Conservation (phyloP, 2,113 vertebrate genomes). For the Ellobius talpinus region DNA sequence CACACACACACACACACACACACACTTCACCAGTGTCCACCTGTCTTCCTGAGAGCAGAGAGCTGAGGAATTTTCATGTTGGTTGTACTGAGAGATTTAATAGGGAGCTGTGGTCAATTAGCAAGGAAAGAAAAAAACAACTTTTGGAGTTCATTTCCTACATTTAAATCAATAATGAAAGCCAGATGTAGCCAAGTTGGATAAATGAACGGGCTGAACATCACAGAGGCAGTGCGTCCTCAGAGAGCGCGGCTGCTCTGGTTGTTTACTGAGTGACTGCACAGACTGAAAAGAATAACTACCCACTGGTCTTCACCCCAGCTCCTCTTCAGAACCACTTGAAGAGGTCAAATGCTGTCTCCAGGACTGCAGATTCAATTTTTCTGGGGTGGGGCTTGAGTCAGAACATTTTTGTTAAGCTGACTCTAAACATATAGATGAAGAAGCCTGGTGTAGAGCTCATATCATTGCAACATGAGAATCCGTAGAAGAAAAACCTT, state of each 20-base stretch:
- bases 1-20: background rate
- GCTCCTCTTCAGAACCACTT: background rate
- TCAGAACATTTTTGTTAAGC: background rate
- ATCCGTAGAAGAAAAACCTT: background rate
- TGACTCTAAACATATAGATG: background rate
- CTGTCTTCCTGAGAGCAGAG: background rate
- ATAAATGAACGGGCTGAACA: background rate
- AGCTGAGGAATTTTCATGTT: background rate
- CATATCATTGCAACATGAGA: background rate
- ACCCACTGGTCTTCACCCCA: background rate
- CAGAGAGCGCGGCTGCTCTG: background rate
- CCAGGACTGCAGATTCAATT: background rate
- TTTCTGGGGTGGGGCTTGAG: background rate
- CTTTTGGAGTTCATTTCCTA: constrained; percentile 34
- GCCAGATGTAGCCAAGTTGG: background rate
- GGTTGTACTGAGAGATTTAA: background rate
- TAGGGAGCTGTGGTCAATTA: constrained; percentile 59
- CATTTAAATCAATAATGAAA: constrained; percentile 65
- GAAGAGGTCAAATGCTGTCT: background rate
- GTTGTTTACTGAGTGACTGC: background rate
- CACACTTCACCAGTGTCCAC: background rate
- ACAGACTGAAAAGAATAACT: background rate
- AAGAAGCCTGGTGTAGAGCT: background rate
- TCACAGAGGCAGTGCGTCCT: constrained; percentile 11
- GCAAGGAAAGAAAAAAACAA: background rate